Conservation (phyloP, 2,888 invertebrate species). For the Agrotis ipsilon region DNA sequence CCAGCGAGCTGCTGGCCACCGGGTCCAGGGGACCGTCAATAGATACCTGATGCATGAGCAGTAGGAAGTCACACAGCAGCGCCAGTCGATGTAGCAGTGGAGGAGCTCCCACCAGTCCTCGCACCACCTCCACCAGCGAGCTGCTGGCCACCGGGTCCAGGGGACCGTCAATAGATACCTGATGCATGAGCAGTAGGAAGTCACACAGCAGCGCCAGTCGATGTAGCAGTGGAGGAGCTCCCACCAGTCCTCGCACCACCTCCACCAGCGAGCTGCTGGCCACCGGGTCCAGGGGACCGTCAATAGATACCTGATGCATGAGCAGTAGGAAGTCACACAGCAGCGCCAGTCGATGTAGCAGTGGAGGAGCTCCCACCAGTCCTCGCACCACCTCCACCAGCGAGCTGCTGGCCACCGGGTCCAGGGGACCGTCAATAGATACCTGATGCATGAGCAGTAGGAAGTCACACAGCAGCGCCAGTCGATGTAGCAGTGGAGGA, state of each 20-base stretch:
- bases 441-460: conserved; percentile 93
- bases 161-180: conserved; percentile 78
- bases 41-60: conserved; percentile 92
- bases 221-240: conserved; percentile 92
- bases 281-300: conserved; percentile 68
- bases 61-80: conserved; percentile 93
- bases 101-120: conserved; percentile 92
- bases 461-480: conserved; percentile 93
- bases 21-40: no score
- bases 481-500: conserved; percentile 92
- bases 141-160: conserved; percentile 72
- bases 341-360: conserved; percentile 92
- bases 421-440: no score
- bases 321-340: conserved; percentile 93
- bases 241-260: conserved; percentile 91
- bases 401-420: conserved; percentile 75
- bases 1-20: conserved; percentile 78
- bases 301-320: conserved; percentile 91
- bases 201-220: conserved; percentile 93
- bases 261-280: conserved; percentile 86
- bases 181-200: conserved; percentile 94
- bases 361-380: conserved; percentile 92
- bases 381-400: conserved; percentile 92
- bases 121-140: conserved; percentile 90
- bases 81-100: conserved; percentile 92